These are phyloP conservation scores for Abrostola triplasia DNA, from an alignment of 2,888 invertebrate species.

Conservation along the genomic window DNA sequence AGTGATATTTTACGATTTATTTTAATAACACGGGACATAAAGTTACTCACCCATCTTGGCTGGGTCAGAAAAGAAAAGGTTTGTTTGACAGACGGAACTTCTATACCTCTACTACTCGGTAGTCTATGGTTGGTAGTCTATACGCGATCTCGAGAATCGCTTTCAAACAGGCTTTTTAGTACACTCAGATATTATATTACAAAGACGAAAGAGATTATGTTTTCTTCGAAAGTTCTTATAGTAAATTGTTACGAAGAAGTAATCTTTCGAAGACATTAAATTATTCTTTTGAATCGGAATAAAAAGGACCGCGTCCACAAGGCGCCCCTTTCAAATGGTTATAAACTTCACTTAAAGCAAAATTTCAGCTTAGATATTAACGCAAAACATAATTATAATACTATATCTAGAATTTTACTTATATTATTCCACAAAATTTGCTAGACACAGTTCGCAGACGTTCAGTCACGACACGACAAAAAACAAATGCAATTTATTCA, in stretches of 20 bases:
- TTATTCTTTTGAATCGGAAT: slow-evolving; percentile 62
- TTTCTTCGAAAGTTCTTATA: slow-evolving; percentile 79
- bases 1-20: slow-evolving; percentile 66
- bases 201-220: slow-evolving; percentile 65
- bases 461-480: slow-evolving; percentile 36
- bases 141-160: slow-evolving; percentile 45
- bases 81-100: slow-evolving; percentile 72
- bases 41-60: slow-evolving; percentile 91
- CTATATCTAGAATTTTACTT: slow-evolving; percentile 61
- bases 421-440: slow-evolving; percentile 52
- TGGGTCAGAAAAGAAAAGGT: slow-evolving; percentile 89
- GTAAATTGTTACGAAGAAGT: slow-evolving; percentile 70
- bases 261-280: slow-evolving; percentile 76
- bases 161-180: slow-evolving; percentile 73
- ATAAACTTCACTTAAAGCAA: slow-evolving; percentile 61
- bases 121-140: slow-evolving; percentile 72
- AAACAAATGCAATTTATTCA: slow-evolving; percentile 54
- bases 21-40: slow-evolving; percentile 47
- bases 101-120: slow-evolving; percentile 63
- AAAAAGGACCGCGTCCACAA: slow-evolving; percentile 64
- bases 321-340: slow-evolving; percentile 65
- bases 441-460: slow-evolving; percentile 44
- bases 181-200: slow-evolving; percentile 66
- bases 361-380: slow-evolving; percentile 62
- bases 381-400: slow-evolving; percentile 65